Evolutionary conservation across 2,888 invertebrate species (phyloP), one percentile per base, ranked within the genome.

Genomic region (Lysandra bellargus): DNA sequence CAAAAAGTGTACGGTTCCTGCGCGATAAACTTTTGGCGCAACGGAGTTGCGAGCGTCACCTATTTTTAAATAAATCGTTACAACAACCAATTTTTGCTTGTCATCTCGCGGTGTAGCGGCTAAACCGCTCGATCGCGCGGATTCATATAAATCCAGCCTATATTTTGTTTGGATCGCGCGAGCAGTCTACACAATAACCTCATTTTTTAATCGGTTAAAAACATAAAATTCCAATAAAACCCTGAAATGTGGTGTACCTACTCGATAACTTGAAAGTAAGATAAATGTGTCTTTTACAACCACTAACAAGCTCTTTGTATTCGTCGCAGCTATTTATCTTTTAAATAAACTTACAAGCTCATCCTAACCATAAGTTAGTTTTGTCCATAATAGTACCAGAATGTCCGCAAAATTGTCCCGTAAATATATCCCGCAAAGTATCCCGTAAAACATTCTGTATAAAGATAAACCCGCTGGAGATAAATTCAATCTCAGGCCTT

Each of bases 401-500:
- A 49, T 49, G 49, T 23, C 61, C n/a, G 61, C 17, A 37, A 69
- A 64, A 12, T 30, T 12, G 37, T 37, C 14, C 17, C 37, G 14
- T 37, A 37, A 23, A 23, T 7, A 14, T 72, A 37, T 1, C 9
- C 23, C 44, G 0, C 44, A 14, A 49, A 75, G 72, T 69, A 37
- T 79, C 53, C 49, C 61, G 53, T 64, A 49, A 69, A 33, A 60
- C 37, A 79, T 23, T 1, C 73, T 78, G 14, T 75, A 44, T 69
- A 44, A 5, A 17, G 60, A 74, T 61, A 61, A 60, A 57, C 12
- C 76, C 53, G 76, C 49, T 33, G 7, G 17, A 30, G 17, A 57
- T 57, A 76, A 57, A 76, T 76, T 14, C 53, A 76, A 76, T 76
- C 30, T 76, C 23, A 33, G 79, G 53, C 74, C 69, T 77, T 17